Conservation (phyloP, 1,140 invertebrate genomes). For the Pseudomyrmex concolor region DNA sequence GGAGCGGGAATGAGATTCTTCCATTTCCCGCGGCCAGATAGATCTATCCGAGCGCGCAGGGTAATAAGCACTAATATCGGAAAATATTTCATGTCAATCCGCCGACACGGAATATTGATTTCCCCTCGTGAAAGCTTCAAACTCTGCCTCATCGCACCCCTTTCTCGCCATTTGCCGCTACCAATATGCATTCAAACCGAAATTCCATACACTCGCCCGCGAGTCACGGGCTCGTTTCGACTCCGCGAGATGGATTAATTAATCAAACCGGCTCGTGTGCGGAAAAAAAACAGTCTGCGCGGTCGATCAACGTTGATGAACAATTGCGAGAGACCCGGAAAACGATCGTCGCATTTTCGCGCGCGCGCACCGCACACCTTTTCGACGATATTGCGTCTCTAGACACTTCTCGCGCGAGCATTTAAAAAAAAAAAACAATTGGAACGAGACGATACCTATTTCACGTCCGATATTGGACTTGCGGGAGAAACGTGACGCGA, state of each 20-base stretch:
- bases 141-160: constrained; percentile 43
- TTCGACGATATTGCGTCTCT: constrained; percentile 7
- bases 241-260: constrained; percentile 78
- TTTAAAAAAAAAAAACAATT: constrained; percentile 36
- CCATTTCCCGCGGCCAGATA: constrained; percentile 68
- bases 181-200: constrained; percentile 80
- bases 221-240: constrained; percentile 73
- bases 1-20: constrained; percentile 65
- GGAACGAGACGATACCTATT: not conserved
- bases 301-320: constrained; percentile 62
- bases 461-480: not conserved
- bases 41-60: constrained; percentile 67
- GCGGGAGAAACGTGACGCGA: not conserved
- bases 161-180: constrained; percentile 57
- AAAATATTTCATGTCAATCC: constrained; percentile 82
- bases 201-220: constrained; percentile 74
- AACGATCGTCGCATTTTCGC: constrained; percentile 54
- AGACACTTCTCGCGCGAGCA: not conserved
- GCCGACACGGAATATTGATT: constrained; percentile 79
- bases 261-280: constrained; percentile 75
- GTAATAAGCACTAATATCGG: constrained; percentile 81
- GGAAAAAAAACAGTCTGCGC: constrained; percentile 70
- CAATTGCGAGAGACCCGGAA: constrained; percentile 49
- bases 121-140: constrained; percentile 68
- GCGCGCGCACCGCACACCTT: not conserved